phyloP scores from a whole-genome alignment of 2,888 invertebrate species.

The Zeuzera pyrina region DNA sequence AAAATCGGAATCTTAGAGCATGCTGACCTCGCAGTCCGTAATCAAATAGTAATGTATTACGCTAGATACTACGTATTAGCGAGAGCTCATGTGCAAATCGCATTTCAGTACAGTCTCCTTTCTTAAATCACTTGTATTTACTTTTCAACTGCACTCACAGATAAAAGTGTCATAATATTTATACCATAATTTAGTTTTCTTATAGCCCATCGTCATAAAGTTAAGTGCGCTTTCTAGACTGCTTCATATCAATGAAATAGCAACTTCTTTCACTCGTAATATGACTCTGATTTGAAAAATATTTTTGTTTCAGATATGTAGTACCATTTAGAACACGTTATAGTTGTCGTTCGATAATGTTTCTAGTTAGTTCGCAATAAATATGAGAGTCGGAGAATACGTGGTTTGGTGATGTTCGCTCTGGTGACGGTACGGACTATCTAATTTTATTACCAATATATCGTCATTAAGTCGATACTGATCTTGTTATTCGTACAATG shows the following conservation, averaged over 20 bases:
- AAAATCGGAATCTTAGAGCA: slow-evolving; percentile 20
- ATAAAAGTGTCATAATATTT: slow-evolving; percentile 72
- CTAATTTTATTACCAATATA: slow-evolving; percentile 74
- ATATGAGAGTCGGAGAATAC: slow-evolving; percentile 54
- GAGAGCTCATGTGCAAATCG: slow-evolving; percentile 36
- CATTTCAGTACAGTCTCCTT: slow-evolving; percentile 30
- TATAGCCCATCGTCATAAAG: slow-evolving; percentile 62
- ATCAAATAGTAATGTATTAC: slow-evolving; percentile 36
- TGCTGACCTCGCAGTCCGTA: slow-evolving; percentile 34
- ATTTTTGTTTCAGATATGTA: slow-evolving; percentile 31
- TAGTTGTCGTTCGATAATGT: slow-evolving; percentile 62
- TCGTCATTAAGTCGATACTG: slow-evolving; percentile 73
- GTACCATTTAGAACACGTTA: slow-evolving; percentile 43
- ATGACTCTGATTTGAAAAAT: slow-evolving; percentile 42
- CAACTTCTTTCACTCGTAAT: slow-evolving; percentile 28
- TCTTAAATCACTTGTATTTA: slow-evolving; percentile 47
- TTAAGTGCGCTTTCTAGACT: slow-evolving; percentile 51
- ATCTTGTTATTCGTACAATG: slow-evolving; percentile 73
- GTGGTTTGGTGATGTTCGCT: slow-evolving; percentile 47
- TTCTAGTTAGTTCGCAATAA: slow-evolving; percentile 67
- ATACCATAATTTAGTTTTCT: slow-evolving; percentile 65
- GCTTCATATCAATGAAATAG: slow-evolving; percentile 15
- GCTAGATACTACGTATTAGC: slow-evolving; percentile 25
- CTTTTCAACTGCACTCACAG: slow-evolving; percentile 57
- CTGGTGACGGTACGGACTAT: slow-evolving; percentile 65